Conservation (phyloP, 1,140 invertebrate genomes). For the Condylostylus longicornis region DNA sequence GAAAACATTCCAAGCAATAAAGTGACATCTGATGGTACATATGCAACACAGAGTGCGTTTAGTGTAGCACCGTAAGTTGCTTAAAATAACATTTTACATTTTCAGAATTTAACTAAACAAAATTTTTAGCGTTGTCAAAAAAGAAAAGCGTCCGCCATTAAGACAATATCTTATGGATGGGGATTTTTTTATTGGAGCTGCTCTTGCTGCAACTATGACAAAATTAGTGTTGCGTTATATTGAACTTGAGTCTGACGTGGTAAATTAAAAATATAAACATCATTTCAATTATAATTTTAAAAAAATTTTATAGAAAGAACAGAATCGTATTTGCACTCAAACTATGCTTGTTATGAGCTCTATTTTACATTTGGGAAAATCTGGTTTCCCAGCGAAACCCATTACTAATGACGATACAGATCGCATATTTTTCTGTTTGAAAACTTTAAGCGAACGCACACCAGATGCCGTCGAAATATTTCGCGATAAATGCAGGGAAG, state of each 20-base stretch:
- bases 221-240: constrained; percentile 66
- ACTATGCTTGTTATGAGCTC: constrained; percentile 79
- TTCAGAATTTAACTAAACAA: not conserved
- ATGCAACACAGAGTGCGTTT: constrained; percentile 95
- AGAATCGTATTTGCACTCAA: constrained; percentile 61
- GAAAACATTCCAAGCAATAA: constrained; percentile 23
- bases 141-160: constrained; percentile 61
- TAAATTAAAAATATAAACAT: constrained; percentile 2
- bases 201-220: constrained; percentile 75
- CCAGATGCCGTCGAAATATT: constrained; percentile 61
- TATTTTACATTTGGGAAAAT: constrained; percentile 72
- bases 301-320: constrained; percentile 22
- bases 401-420: constrained; percentile 95
- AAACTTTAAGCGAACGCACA: constrained; percentile 61
- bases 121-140: constrained; percentile 37
- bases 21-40: constrained; percentile 97
- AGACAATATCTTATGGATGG: constrained; percentile 83
- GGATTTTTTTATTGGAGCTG: constrained; percentile 91
- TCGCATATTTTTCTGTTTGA: constrained; percentile 69
- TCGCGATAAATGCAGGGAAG: constrained; percentile 57
- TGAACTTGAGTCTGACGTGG: constrained; percentile 17
- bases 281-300: not conserved
- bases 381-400: constrained; percentile 47
- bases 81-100: not conserved
- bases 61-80: constrained; percentile 54